These are phyloP conservation scores for Rhopalosiphum nymphaeae DNA, from an alignment of 2,888 invertebrate species.

Conservation along the genomic window DNA sequence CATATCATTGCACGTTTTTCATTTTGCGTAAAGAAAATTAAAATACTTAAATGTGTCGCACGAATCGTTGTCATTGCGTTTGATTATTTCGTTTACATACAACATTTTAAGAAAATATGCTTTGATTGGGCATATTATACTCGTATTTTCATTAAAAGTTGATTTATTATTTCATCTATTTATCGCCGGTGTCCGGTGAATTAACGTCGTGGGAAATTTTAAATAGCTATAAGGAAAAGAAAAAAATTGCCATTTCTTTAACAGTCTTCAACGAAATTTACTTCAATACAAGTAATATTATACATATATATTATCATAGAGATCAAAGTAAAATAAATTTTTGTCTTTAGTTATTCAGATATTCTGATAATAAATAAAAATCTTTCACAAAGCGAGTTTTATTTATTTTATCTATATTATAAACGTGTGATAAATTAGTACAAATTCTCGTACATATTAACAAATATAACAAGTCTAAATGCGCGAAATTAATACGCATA, in stretches of 20 bases:
- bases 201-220: not conserved
- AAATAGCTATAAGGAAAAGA: not conserved
- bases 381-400: not conserved
- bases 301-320: not conserved
- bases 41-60: not conserved
- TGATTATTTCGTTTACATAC: not conserved
- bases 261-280: not conserved
- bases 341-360: not conserved
- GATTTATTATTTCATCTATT: not conserved
- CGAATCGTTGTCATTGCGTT: not conserved
- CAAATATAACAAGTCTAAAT: not conserved
- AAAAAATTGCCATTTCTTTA: not conserved
- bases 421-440: not conserved
- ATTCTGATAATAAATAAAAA: not conserved
- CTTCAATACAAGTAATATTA: not conserved
- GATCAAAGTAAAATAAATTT: not conserved
- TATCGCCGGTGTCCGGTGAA: not conserved
- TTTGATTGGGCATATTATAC: not conserved
- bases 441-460: not conserved
- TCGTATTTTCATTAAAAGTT: not conserved
- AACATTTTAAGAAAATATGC: not conserved
- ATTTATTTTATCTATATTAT: not conserved
- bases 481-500: not conserved
- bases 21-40: not conserved
- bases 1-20: not conserved